Conservation (phyloP, 2,888 invertebrate genomes). For the Anorthoa munda region DNA sequence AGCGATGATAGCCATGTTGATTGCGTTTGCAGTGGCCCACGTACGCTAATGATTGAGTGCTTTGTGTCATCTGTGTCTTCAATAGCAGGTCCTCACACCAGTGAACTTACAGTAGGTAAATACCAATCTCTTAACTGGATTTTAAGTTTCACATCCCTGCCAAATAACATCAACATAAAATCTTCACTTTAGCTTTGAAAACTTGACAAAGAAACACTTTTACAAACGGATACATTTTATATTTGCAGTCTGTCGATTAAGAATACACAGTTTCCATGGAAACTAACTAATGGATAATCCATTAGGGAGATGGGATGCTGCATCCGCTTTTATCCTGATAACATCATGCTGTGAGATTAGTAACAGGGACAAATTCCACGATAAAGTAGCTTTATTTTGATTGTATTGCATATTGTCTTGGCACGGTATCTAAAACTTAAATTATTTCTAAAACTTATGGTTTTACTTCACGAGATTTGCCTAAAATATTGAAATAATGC, state of each 20-base stretch:
- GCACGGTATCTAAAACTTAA: too few relatives aligned
- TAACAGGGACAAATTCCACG: not conserved
- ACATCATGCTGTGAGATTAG: conserved; percentile 37
- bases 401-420: conserved; percentile 48
- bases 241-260: not conserved
- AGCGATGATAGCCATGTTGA: too few relatives aligned
- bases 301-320: conserved; percentile 35
- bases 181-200: not conserved
- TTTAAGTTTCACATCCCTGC: not conserved
- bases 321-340: conserved; percentile 38
- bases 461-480: not conserved
- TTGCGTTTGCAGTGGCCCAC: too few relatives aligned
- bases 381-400: conserved; percentile 13
- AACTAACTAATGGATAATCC: conserved; percentile 39
- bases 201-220: not conserved
- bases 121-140: too few relatives aligned
- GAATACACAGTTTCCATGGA: conserved; percentile 8
- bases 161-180: not conserved
- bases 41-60: too few relatives aligned
- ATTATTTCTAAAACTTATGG: not conserved
- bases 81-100: too few relatives aligned
- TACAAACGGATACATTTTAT: not conserved
- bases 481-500: not conserved
- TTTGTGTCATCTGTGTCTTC: too few relatives aligned
- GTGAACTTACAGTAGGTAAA: too few relatives aligned